Conservation (phyloP, 2,888 invertebrate species). For the Athrips mouffetella region DNA sequence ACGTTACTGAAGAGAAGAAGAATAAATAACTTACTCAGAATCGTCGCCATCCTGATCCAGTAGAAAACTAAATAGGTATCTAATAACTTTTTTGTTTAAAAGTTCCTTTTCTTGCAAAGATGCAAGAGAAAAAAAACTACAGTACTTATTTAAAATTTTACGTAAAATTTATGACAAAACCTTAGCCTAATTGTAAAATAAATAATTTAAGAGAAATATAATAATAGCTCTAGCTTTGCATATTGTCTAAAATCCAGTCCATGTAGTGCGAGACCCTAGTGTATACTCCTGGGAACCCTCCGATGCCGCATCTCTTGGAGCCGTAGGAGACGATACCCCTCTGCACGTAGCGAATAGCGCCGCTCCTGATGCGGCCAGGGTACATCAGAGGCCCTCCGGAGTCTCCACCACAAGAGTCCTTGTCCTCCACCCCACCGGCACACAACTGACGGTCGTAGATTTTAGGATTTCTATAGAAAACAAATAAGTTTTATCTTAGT, state of each 20-base stretch:
- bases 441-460: conserved; percentile 73
- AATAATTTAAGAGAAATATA: no score
- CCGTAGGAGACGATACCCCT: conserved; percentile 80
- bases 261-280: conserved; percentile 75
- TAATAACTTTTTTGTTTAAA: no score
- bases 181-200: no score
- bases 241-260: conserved; percentile 79
- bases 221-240: conserved; percentile 22
- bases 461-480: conserved; percentile 31
- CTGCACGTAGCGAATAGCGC: conserved; percentile 73
- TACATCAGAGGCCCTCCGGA: conserved; percentile 82
- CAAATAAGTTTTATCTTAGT: background rate
- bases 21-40: no score
- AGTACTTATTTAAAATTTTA: no score
- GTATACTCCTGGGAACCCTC: conserved; percentile 78
- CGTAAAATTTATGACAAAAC: no score
- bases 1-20: no score
- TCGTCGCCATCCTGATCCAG: no score
- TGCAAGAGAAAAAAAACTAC: no score
- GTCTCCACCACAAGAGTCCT: conserved; percentile 83
- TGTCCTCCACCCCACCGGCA: conserved; percentile 70
- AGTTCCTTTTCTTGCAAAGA: no score
- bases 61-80: no score
- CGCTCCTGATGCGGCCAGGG: conserved; percentile 42
- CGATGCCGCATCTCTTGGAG: conserved; percentile 68